Evolutionary conservation across 2,888 invertebrate genomes (phyloP).

Genomic region (Mylabris sibirica): DNA sequence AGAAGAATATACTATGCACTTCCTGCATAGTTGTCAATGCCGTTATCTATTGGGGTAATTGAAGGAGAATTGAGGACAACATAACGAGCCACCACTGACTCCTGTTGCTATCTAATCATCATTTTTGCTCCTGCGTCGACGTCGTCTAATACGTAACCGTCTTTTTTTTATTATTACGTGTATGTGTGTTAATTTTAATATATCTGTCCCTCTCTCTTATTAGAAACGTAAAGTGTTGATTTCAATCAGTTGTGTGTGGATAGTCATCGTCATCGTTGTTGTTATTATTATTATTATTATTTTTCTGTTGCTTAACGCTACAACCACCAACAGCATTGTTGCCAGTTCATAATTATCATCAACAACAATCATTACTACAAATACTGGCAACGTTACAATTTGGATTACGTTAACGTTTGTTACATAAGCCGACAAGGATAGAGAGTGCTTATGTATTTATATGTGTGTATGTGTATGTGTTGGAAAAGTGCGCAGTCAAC

Average conservation of each 20-base stretch:
- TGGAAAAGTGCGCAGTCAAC: constrained; percentile 1
- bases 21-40: constrained; percentile 2
- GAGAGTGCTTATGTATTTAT: neutral
- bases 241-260: constrained; percentile 1
- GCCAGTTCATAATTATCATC: neutral
- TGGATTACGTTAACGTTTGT: constrained; percentile 1
- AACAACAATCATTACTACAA: neutral
- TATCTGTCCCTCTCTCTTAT: neutral
- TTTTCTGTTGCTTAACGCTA: too few species aligned
- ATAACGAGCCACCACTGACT: neutral
- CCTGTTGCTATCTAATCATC: constrained; percentile 1
- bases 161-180: neutral
- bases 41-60: neutral
- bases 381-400: neutral
- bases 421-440: neutral
- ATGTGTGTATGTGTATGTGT: neutral
- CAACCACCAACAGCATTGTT: too few species aligned
- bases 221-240: neutral
- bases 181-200: neutral
- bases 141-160: neutral
- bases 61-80: neutral
- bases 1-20: neutral
- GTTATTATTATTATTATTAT: too few species aligned
- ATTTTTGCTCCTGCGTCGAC: neutral
- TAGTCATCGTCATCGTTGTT: neutral